Evolutionary conservation across 2,797 vertebrate genomes (phyloP), one percentile per base, ranked within the genome.

Genomic region (Crossoptilon crossoptilon): DNA sequence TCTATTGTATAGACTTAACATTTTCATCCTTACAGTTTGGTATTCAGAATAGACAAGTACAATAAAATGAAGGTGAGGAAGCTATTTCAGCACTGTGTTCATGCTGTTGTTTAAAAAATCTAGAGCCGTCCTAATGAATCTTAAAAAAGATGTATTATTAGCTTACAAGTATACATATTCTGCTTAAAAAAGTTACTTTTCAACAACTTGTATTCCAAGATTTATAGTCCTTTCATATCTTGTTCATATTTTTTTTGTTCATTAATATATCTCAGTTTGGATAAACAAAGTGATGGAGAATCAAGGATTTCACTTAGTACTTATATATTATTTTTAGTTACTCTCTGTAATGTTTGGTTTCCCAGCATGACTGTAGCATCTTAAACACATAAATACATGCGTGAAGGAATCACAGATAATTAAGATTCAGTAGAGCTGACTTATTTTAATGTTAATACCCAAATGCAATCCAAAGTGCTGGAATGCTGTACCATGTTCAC

Each of bases 81-180:
- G 11, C 16, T 51, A 22, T 22, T 5, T 3, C 4, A 9, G 58
- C 0, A 0, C 46, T 26, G 9, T 41, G 31, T 27, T 15, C 17
- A 10, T 3, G 82, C 1, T n/a, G 17, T 46, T 31, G 17, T 48
- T n/a, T 67, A 22, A 67, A 46, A 67, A 67, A 24, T 33, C 14
- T 7, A 67, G n/a, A 46, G 10, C 31, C 11, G 7, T 24, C 31
- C 43, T 67, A 46, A 46, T 48, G 15, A 67, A 46, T n/a, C 22
- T 14, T 46, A 48, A 33, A 67, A 46, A n/a, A 33, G 24, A 15
- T 23, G 17, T 31, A 24, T 31, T 33, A 18, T 46, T 43, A 33
- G 23, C 33, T 46, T 46, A 33, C 22, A 24, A 13, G 15, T 35
- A 67, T 23, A 26, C 5, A 33, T 33, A 31, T 48, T 67, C n/a